Evolutionary conservation across 2,797 vertebrate genomes (phyloP).

Genomic region (Sternarchorhynchus goeldii): DNA sequence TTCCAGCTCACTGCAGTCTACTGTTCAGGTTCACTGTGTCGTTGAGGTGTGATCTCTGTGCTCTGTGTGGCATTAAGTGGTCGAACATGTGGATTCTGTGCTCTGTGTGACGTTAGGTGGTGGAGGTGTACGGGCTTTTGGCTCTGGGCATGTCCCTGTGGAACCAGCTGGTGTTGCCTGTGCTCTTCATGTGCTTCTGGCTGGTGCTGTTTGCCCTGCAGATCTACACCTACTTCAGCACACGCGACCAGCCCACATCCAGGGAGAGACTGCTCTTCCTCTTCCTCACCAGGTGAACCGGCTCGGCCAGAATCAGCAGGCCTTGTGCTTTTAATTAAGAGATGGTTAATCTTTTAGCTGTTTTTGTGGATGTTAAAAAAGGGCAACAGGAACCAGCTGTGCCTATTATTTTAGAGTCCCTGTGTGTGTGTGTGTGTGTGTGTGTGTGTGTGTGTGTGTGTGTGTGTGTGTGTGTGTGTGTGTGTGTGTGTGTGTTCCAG

Average conservation of each 20-base stretch:
- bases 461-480: slow-evolving; percentile 29
- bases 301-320: too few species aligned
- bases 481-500: slow-evolving; percentile 67
- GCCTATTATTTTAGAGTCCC: background rate
- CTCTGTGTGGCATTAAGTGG: too few species aligned
- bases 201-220: slow-evolving; percentile 95
- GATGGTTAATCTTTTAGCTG: background rate
- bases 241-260: slow-evolving; percentile 93
- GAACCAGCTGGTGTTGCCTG: slow-evolving; percentile 97
- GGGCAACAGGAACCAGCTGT: background rate
- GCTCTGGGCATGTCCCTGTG: slow-evolving; percentile 97
- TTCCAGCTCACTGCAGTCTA: background rate
- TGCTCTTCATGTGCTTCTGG: slow-evolving; percentile 99
- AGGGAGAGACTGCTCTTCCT: slow-evolving; percentile 96
- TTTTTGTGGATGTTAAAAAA: background rate
- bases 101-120: slow-evolving; percentile 76
- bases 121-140: slow-evolving; percentile 95
- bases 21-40: too few species aligned
- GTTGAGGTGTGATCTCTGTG: too few species aligned
- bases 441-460: slow-evolving; percentile 4
- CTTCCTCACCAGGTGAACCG: slow-evolving; percentile 90
- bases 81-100: too few species aligned
- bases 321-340: background rate
- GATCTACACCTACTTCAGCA: slow-evolving; percentile 98
- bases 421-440: slow-evolving; percentile 27